A percentile compares a stretch with the other conserved stretches of the same genome.
Evolutionary conservation across 2,113 vertebrate species (phyloP).

Genomic region (Nothoprocta perdicaria): DNA sequence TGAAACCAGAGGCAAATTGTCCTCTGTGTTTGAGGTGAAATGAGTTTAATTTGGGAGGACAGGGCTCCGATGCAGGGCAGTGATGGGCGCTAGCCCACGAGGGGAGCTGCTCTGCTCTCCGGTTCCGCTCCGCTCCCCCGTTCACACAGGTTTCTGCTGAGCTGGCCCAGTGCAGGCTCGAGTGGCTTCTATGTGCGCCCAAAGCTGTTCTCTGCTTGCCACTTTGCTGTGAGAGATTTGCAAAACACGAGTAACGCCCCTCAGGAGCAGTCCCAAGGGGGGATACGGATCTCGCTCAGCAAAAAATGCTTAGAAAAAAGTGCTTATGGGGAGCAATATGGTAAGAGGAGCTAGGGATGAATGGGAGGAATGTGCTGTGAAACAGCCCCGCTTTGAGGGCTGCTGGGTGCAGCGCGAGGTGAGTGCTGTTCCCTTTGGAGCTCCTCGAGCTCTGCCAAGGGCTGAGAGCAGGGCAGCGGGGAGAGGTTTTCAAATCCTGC

Average conservation of each 20-base stretch:
- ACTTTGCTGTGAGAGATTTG: background rate
- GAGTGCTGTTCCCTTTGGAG: background rate
- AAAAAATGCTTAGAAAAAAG: background rate
- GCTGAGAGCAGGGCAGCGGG: background rate
- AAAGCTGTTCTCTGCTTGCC: background rate
- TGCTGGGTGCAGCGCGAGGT: background rate
- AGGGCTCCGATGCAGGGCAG: rapidly evolving
- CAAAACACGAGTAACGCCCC: background rate
- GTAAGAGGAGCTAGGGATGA: background rate
- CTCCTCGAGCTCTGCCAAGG: background rate
- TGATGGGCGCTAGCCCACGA: background rate
- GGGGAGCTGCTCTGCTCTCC: background rate
- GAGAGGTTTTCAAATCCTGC: background rate
- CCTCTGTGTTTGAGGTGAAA: background rate
- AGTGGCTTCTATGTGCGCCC: background rate
- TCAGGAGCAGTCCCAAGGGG: background rate
- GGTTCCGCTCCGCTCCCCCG: background rate
- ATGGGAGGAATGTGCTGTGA: background rate
- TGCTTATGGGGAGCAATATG: background rate
- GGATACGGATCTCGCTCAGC: background rate
- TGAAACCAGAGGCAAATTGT: background rate
- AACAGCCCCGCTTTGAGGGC: background rate
- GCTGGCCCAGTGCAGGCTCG: background rate
- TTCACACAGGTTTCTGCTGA: background rate
- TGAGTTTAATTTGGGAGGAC: background rate